These are phyloP conservation scores for Macrosiphum euphorbiae DNA, from an alignment of 2,888 invertebrate genomes.

Conservation along the genomic window DNA sequence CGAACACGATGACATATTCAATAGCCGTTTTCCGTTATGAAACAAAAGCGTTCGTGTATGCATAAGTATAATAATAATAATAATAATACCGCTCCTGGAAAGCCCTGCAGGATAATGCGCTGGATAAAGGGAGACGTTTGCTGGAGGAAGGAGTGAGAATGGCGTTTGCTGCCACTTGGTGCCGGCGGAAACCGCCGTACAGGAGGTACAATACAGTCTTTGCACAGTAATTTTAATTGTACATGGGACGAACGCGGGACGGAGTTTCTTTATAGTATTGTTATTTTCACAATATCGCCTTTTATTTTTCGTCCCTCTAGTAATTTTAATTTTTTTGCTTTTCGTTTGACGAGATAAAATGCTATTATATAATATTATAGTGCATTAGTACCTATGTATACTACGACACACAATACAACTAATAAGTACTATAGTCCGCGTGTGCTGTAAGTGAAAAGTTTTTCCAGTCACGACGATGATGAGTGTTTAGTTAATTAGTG, in stretches of 20 bases:
- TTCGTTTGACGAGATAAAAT: not conserved
- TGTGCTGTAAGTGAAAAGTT: constrained; percentile 1
- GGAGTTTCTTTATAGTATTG: constrained; percentile 28
- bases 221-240: constrained; percentile 41
- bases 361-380: not conserved
- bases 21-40: constrained; percentile 36
- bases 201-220: not conserved
- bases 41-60: constrained; percentile 17
- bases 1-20: constrained; percentile 4
- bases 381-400: not conserved
- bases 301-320: constrained; percentile 18
- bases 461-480: not conserved
- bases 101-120: constrained; percentile 24
- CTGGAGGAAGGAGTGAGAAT: constrained; percentile 12
- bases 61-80: not conserved
- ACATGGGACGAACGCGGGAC: not conserved
- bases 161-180: constrained; percentile 38
- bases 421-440: not conserved
- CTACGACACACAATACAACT: not conserved
- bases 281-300: constrained; percentile 24
- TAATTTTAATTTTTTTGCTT: not conserved
- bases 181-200: not conserved
- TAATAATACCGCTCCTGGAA: not conserved
- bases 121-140: constrained; percentile 4
- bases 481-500: constrained; percentile 43